Percentiles rank a stretch among this genome's conserved stretches.
phyloP scores from a whole-genome alignment of 2,888 invertebrate genomes.

The Drosophila colorata region DNA sequence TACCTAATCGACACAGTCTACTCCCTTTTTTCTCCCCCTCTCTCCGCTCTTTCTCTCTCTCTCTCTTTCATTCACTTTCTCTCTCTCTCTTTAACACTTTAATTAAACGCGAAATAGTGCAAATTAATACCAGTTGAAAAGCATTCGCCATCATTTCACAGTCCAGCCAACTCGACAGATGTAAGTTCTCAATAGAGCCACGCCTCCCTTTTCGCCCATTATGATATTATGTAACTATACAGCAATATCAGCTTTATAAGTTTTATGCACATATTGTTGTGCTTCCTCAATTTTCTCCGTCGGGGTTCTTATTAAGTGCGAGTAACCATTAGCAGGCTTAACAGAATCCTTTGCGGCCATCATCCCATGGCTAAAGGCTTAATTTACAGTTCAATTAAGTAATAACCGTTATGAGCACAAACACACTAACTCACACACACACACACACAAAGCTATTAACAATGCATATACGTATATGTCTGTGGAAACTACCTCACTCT shows the following conservation, averaged over 20 bases:
- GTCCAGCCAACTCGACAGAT: slow-evolving; percentile 79
- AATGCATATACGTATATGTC: slow-evolving; percentile 15
- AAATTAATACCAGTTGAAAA: slow-evolving; percentile 81
- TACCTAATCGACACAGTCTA: slow-evolving; percentile 28
- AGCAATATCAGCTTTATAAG: slow-evolving; percentile 9
- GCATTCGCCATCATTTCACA: slow-evolving; percentile 80
- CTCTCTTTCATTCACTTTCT: background rate
- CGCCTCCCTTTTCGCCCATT: slow-evolving; percentile 5
- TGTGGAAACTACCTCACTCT: slow-evolving; percentile 3
- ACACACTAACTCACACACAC: slow-evolving; percentile 9
- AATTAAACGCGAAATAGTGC: slow-evolving; percentile 54
- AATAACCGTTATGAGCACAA: slow-evolving; percentile 57
- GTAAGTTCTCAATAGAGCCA: slow-evolving; percentile 69
- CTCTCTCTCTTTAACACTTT: slow-evolving; percentile 12
- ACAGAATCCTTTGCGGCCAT: slow-evolving; percentile 29
- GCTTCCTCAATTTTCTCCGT: slow-evolving; percentile 1
- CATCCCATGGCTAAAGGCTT: slow-evolving; percentile 37
- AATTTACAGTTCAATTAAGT: slow-evolving; percentile 71
- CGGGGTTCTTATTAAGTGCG: slow-evolving; percentile 47
- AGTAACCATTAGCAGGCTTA: slow-evolving; percentile 50
- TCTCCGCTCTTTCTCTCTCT: slow-evolving; percentile 11
- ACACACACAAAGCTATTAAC: slow-evolving; percentile 14
- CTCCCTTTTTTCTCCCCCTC: slow-evolving; percentile 6
- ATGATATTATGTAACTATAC: background rate
- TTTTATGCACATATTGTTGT: slow-evolving; percentile 14